Percentiles rank a stretch among this genome's conserved stretches.
phyloP scores from a whole-genome alignment of 1,140 invertebrate species.

The Arion vulgaris region DNA sequence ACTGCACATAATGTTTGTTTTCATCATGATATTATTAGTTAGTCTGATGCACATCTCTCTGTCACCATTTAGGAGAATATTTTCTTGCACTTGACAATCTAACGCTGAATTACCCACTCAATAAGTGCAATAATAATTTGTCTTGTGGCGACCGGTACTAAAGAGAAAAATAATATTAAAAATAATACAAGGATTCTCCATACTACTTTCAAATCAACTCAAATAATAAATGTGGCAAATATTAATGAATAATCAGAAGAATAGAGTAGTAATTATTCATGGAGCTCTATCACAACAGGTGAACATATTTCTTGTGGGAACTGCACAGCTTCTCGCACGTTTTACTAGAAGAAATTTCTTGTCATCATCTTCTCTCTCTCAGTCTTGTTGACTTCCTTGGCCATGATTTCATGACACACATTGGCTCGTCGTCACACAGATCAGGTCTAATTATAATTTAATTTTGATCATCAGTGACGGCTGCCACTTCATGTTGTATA shows the following conservation, averaged over 20 bases:
- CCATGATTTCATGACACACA: neutral
- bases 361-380: neutral
- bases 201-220: neutral
- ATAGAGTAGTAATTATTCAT: neutral
- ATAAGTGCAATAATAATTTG: neutral
- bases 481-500: neutral
- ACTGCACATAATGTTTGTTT: no score
- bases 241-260: neutral
- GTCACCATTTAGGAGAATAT: no score
- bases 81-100: no score
- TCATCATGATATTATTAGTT: no score
- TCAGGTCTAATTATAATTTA: neutral
- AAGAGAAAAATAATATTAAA: neutral
- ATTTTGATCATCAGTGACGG: neutral
- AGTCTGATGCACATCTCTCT: no score
- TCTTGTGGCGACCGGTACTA: no score
- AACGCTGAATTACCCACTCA: no score
- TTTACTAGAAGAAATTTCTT: neutral
- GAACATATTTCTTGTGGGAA: conserved; percentile 20
- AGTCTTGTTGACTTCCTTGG: neutral
- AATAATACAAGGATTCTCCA: neutral
- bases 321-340: neutral
- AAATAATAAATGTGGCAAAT: no score
- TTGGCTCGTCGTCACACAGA: neutral
- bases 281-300: neutral